Conservation (phyloP, 2,797 vertebrate genomes). For the Rhinatrema bivittatum region DNA sequence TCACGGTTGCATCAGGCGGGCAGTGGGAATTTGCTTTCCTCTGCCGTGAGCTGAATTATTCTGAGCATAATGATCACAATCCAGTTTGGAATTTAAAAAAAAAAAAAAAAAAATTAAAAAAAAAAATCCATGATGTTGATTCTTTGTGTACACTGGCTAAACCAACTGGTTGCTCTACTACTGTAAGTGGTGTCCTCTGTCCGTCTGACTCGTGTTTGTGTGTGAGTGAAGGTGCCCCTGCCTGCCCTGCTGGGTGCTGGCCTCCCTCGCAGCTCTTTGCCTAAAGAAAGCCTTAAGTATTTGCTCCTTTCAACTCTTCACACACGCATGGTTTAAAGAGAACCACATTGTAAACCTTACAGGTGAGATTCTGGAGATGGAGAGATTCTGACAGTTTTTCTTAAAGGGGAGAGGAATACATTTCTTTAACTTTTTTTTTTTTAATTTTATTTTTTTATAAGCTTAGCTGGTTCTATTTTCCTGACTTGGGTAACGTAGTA, state of each 20-base stretch:
- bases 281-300: conserved; percentile 95
- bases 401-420: conserved; percentile 70
- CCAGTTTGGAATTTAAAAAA: conserved; percentile 78
- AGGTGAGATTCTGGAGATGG: conserved; percentile 64
- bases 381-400: conserved; percentile 76
- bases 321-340: conserved; percentile 77
- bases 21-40: conserved; percentile 4
- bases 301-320: conserved; percentile 82
- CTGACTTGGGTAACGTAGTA: conserved; percentile 37
- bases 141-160: conserved; percentile 98
- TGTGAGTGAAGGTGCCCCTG: conserved; percentile 65
- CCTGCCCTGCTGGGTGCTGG: conserved; percentile 68
- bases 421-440: conserved; percentile 76
- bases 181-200: conserved; percentile 91
- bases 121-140: too few species aligned
- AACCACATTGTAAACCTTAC: conserved; percentile 49
- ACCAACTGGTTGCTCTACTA: conserved; percentile 84
- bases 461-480: conserved; percentile 60
- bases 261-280: conserved; percentile 75
- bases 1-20: background rate
- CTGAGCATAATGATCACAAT: conserved; percentile 89
- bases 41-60: conserved; percentile 31
- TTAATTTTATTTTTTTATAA: conserved; percentile 55
- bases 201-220: conserved; percentile 76
- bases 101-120: conserved; percentile 61